phyloP scores from a whole-genome alignment of 2,113 vertebrate species.

The Halcyon senegalensis region DNA sequence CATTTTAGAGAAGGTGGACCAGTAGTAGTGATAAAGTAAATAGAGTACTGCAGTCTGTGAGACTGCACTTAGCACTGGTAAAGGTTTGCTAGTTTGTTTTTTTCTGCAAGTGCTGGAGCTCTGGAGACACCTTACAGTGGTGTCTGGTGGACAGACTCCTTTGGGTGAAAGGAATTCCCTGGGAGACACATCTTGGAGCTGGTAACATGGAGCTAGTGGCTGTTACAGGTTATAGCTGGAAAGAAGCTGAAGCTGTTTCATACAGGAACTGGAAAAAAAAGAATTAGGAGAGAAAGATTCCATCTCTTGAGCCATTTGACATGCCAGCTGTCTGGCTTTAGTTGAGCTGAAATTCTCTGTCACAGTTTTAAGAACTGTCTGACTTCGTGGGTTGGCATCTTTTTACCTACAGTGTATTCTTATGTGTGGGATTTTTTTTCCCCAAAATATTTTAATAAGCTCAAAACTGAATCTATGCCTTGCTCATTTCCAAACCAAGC shows the following conservation, averaged over 20 bases:
- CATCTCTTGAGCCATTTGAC: not conserved
- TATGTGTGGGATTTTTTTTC: not conserved
- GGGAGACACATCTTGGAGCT: not conserved
- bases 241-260: not conserved
- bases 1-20: not conserved
- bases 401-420: not conserved
- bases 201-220: not conserved
- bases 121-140: not conserved
- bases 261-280: not conserved
- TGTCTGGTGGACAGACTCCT: not conserved
- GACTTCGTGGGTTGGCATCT: not conserved
- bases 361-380: not conserved
- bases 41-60: rapidly evolving
- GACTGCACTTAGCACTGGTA: not conserved
- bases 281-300: not conserved
- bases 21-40: not conserved
- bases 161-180: not conserved
- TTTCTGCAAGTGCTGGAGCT: not conserved
- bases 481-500: not conserved
- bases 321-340: not conserved
- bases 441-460: not conserved
- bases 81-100: not conserved
- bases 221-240: not conserved
- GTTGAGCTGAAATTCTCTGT: not conserved
- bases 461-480: not conserved